Percentiles rank a stretch among this genome's conserved stretches.
Conservation (phyloP, 2,113 vertebrate species). For the Chaenocephalus aceratus region DNA sequence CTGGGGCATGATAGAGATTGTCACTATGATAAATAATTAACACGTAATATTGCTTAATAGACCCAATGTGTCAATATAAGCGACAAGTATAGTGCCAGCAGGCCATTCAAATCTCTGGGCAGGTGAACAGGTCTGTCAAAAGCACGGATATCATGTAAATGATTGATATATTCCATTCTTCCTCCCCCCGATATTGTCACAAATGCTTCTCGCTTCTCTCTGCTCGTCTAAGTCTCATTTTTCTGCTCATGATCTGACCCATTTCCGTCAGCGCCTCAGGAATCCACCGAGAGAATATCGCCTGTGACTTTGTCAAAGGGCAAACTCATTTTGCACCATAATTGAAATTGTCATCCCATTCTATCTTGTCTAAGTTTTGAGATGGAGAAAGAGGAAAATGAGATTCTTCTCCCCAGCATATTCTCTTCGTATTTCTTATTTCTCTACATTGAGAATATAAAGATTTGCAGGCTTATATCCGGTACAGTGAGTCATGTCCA, state of each 20-base stretch:
- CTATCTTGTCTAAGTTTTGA: slow-evolving; percentile 34
- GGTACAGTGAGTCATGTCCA: slow-evolving; percentile 43
- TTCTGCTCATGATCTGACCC: slow-evolving; percentile 32
- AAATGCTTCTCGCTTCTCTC: slow-evolving; percentile 6
- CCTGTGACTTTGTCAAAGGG: slow-evolving; percentile 57
- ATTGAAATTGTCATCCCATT: slow-evolving; percentile 62
- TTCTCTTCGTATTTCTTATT: slow-evolving; percentile 8
- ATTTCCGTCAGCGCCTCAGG: slow-evolving; percentile 29
- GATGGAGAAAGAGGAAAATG: slow-evolving; percentile 11
- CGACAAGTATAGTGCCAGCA: too few species aligned
- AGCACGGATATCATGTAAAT: background rate
- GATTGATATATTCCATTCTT: background rate
- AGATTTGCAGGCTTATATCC: slow-evolving; percentile 51
- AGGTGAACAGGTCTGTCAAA: background rate
- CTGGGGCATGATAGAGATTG: too few species aligned
- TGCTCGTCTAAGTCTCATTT: slow-evolving; percentile 28
- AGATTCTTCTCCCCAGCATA: background rate
- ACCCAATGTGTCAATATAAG: too few species aligned
- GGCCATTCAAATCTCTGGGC: background rate
- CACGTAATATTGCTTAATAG: too few species aligned
- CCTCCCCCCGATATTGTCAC: background rate
- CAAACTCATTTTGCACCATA: slow-evolving; percentile 56
- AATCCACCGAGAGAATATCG: slow-evolving; percentile 47
- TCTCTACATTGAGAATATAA: slow-evolving; percentile 21
- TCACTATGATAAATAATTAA: too few species aligned